Base-by-base conservation (phyloP, 2,113 vertebrate genomes). In the Toxotes jaculatrix region DNA sequence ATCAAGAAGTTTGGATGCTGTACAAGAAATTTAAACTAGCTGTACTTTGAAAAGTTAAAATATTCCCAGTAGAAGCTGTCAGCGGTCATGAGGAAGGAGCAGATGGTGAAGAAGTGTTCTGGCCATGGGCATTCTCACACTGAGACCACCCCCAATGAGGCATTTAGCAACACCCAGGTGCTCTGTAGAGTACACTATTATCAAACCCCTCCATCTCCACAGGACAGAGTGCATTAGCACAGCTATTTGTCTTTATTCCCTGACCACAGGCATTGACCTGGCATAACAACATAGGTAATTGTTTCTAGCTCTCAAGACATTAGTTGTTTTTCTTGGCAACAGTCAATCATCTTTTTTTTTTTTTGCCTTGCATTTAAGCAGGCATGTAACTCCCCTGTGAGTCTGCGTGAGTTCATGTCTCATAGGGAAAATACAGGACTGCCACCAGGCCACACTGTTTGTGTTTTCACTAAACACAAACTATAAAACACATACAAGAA, bases 271-370 rank as follows among this genome's bases (percentile, higher is more conserved):
- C 88, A 86, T 42, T 88, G 91, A 87, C 91, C 90, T 88, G 89
- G 85, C 88, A 85, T 34, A 91, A 92, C 86, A 93, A 91, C 91
- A 90, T 69, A 83, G 88, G 81, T 92, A 93, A 94, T 91, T 91
- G 93, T 93, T 93, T 89, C 79, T 83, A 86, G 79, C 83, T 93
- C 91, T 91, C 64, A 51, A 87, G 88, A 91, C 87, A 47, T 90
- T 74, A 38, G 62, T 79, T 93, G 87, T 90, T 94, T 91, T 93
- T 89, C 77, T 92, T 92, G 91, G 92, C 88, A 89, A 87, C 62
- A 84, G 82, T 91, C 90, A 91, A 87, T 93, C 87, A 87, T 89
- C 74, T 84, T 76, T 83, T 83, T 79, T 70, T 77, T 82, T 85
- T 86, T 83, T 85, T 84, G 73, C 67, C 10, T 77, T 43, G 65